A percentile compares a stretch with the other conserved stretches of the same genome.
phyloP scores from a whole-genome alignment of 2,888 invertebrate species.

The Ornithoptera alexandrae region DNA sequence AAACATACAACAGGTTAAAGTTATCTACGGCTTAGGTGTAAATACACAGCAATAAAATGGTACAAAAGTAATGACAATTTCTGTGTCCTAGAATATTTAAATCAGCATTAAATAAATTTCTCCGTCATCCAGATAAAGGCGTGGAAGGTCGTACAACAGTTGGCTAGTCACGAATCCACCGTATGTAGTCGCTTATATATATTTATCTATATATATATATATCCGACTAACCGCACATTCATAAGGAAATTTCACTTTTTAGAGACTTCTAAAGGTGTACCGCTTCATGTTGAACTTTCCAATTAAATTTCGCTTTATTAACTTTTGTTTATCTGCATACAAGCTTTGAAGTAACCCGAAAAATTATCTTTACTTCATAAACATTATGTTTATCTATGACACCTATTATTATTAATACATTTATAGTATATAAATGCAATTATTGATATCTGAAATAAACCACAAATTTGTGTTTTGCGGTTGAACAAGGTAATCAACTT shows the following conservation, averaged over 20 bases:
- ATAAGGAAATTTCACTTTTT: slow-evolving; percentile 25
- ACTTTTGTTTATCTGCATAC: neutral
- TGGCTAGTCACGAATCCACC: slow-evolving; percentile 33
- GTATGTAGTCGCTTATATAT: slow-evolving; percentile 4
- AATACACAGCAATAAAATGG: neutral
- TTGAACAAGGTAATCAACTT: slow-evolving; percentile 33
- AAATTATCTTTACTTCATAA: neutral
- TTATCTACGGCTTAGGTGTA: neutral
- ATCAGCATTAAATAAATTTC: neutral
- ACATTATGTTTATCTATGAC: neutral
- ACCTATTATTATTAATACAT: neutral
- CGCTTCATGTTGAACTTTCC: neutral
- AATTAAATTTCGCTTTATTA: neutral
- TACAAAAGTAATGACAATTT: neutral
- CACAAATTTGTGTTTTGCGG: slow-evolving; percentile 22
- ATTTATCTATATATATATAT: no score
- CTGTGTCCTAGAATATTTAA: neutral
- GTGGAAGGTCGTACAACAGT: slow-evolving; percentile 33
- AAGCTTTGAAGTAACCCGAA: neutral
- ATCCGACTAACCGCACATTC: slow-evolving; percentile 11
- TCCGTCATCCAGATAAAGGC: slow-evolving; percentile 20
- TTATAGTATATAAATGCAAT: neutral
- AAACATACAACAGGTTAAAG: neutral
- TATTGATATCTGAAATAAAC: slow-evolving; percentile 12
- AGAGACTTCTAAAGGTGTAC: slow-evolving; percentile 8